Conservation (phyloP, 2,797 vertebrate genomes). For the Falco columbarius region DNA sequence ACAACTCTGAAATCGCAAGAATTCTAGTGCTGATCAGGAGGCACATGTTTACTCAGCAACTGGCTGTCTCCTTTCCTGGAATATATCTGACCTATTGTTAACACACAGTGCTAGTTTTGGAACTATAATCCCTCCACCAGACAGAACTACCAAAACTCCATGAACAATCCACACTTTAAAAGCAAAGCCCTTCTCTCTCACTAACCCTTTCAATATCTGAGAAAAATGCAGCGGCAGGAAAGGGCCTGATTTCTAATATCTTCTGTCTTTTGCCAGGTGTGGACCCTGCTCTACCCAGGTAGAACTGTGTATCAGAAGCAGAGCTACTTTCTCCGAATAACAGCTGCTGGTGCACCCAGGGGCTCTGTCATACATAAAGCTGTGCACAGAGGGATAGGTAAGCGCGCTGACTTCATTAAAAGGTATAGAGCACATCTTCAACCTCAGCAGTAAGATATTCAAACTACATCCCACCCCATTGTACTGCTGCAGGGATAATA, state of each 20-base stretch:
- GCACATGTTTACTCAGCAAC: neutral
- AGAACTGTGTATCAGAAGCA: neutral
- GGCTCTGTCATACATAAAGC: neutral
- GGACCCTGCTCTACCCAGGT: neutral
- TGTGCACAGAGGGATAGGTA: neutral
- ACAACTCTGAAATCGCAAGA: neutral
- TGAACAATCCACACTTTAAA: neutral
- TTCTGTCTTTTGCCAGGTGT: neutral
- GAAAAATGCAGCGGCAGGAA: neutral
- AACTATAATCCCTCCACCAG: neutral
- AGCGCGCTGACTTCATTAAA: neutral
- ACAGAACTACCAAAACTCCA: neutral
- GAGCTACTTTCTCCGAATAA: neutral
- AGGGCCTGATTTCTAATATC: neutral
- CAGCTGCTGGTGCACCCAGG: neutral
- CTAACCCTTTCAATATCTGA: neutral
- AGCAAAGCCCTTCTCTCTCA: neutral
- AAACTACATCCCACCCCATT: fast-evolving
- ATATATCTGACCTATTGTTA: neutral
- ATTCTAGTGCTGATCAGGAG: neutral
- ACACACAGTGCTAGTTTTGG: neutral
- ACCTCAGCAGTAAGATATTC: neutral
- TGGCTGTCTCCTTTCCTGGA: neutral
- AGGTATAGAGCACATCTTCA: neutral
- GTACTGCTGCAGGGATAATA: neutral